phyloP scores from a whole-genome alignment of 1,140 invertebrate species.

The Atta cephalotes region DNA sequence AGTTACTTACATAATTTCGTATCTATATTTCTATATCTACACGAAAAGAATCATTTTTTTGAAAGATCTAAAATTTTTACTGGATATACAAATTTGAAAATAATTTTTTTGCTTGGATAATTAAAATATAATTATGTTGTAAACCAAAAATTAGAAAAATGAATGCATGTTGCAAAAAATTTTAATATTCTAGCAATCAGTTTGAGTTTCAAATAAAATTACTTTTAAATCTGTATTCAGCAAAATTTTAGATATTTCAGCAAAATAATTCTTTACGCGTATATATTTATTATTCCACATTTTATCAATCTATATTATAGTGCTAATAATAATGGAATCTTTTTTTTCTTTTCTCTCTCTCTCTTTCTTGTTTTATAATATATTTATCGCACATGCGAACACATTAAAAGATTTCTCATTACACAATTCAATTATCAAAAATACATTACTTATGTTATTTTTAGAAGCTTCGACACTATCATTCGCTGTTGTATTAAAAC shows the following conservation, averaged over 20 bases:
- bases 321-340: background rate
- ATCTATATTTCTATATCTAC: background rate
- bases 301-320: background rate
- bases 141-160: too few relatives aligned
- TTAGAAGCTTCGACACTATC: constrained; percentile 5
- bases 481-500: constrained; percentile 50
- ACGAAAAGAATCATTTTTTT: too few relatives aligned
- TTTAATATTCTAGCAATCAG: too few relatives aligned
- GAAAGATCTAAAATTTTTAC: too few relatives aligned
- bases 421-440: background rate
- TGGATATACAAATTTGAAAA: too few relatives aligned
- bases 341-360: background rate
- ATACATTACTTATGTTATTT: background rate
- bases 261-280: too few relatives aligned
- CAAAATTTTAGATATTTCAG: too few relatives aligned
- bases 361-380: background rate
- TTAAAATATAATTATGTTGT: too few relatives aligned
- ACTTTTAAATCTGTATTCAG: too few relatives aligned
- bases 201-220: too few relatives aligned
- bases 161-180: too few relatives aligned
- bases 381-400: background rate
- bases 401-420: background rate
- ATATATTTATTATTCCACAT: background rate
- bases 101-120: too few relatives aligned
- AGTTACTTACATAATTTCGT: constrained; percentile 13